phyloP scores from a whole-genome alignment of 2,888 invertebrate genomes.

The Taenaris catops region DNA sequence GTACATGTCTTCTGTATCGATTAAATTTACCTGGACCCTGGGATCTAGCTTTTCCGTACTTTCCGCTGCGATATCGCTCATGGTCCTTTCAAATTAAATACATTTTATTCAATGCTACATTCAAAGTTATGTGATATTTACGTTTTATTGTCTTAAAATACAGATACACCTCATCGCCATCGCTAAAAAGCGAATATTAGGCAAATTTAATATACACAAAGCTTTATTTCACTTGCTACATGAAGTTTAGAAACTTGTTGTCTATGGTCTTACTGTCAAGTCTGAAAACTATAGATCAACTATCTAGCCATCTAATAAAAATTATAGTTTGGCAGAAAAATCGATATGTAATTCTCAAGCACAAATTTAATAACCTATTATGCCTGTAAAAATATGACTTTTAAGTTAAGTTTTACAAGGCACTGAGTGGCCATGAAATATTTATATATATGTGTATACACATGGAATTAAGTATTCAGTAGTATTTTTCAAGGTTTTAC shows the following conservation, averaged over 20 bases:
- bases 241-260: neutral
- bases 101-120: constrained; percentile 48
- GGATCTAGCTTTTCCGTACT: constrained; percentile 88
- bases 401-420: no score
- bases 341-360: no score
- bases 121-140: constrained; percentile 27
- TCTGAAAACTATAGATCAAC: no score
- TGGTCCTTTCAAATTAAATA: constrained; percentile 54
- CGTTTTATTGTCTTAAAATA: constrained; percentile 21
- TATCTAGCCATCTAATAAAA: no score
- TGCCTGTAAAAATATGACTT: no score
- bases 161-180: constrained; percentile 21
- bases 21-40: constrained; percentile 85
- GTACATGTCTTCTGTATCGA: constrained; percentile 47
- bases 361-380: no score
- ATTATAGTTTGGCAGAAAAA: no score
- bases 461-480: no score
- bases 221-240: constrained; percentile 16
- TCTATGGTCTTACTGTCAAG: neutral
- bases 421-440: no score
- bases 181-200: constrained; percentile 29
- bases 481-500: no score
- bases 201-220: constrained; percentile 20
- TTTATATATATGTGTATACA: no score
- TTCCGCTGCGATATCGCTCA: constrained; percentile 81